Base-by-base conservation (phyloP, 2,113 vertebrate species). In the Crotalus viridis region DNA sequence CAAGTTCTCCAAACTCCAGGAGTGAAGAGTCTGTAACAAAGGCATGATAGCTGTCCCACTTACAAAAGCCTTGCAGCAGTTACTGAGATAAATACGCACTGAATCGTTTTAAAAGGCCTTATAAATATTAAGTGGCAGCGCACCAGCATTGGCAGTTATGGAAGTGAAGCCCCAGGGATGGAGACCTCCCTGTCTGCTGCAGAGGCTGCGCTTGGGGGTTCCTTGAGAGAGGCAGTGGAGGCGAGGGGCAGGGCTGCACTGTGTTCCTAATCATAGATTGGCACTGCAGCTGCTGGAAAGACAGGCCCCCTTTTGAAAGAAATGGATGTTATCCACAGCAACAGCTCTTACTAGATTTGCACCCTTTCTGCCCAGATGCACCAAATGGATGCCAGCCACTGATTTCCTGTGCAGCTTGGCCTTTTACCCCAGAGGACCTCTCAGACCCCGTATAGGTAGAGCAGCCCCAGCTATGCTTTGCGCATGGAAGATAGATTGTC, bases 311-410 rank as follows among this genome's bases (percentile, higher is more conserved):
- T 74, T 43, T 39, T 46, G 91, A 46, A 69, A 46, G 13, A 46
- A 74, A 28, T 28, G 15, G 87, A 81, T 12, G 13, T 81, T 46
- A 10, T 28, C 4, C 87, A 39, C 61, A 74, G 61, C 85, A 64
- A 43, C 33, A 4, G 69, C 55, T 28, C 92, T 86, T 10, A 61
- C 28, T 86, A 81, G 88, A 59, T 61, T 52, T 93, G 92, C 88
- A 51, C 39, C 92, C 88, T 93, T 86, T 93, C 69, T 85, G 69
- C 69, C 88, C 92, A 85, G 74, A 59, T 90, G 55, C 74, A 61
- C 43, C 88, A 48, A 59, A 52, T 28, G 43, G 92, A 86, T 59
- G 85, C 74, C 54, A 59, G 43, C 52, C 87, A 8, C 13, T 85
- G 87, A n/a, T 24, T 74, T 59, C 86, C 51, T 56, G 59, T 15